Percentiles rank a stretch among this genome's conserved stretches.
Conservation (phyloP, 1,140 invertebrate genomes). For the Diploscapter pachys region DNA sequence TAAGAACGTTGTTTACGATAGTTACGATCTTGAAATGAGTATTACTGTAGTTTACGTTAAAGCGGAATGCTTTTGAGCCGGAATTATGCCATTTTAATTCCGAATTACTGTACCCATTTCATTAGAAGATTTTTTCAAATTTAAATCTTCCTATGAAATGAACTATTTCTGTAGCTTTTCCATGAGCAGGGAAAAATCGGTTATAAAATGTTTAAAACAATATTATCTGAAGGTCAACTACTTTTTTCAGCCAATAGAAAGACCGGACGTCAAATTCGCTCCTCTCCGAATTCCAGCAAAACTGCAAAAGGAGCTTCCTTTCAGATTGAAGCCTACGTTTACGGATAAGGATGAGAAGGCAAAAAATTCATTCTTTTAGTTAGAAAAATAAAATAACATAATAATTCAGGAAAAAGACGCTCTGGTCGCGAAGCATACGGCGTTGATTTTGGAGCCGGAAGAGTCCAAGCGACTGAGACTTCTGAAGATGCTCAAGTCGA, state of each 20-base stretch:
- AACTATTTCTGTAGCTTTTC: no score
- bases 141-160: no score
- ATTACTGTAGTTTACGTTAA: no score
- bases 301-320: conserved; percentile 84
- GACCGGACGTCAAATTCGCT: conserved; percentile 67
- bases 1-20: neutral
- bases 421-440: conserved; percentile 62
- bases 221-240: no score
- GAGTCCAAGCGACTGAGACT: conserved; percentile 71
- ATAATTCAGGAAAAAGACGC: neutral
- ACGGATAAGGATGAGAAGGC: conserved; percentile 36
- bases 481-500: conserved; percentile 62
- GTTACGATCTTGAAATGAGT: no score
- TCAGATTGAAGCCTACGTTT: conserved; percentile 81
- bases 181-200: no score
- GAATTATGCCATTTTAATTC: no score
- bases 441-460: conserved; percentile 81
- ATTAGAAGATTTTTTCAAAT: no score
- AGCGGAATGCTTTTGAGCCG: no score
- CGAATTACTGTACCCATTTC: no score
- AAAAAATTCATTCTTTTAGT: neutral
- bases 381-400: neutral
- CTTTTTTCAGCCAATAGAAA: conserved; percentile 67
- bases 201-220: no score
- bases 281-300: conserved; percentile 79